Conservation (phyloP, 2,888 invertebrate genomes). For the Nymphalis urticae region DNA sequence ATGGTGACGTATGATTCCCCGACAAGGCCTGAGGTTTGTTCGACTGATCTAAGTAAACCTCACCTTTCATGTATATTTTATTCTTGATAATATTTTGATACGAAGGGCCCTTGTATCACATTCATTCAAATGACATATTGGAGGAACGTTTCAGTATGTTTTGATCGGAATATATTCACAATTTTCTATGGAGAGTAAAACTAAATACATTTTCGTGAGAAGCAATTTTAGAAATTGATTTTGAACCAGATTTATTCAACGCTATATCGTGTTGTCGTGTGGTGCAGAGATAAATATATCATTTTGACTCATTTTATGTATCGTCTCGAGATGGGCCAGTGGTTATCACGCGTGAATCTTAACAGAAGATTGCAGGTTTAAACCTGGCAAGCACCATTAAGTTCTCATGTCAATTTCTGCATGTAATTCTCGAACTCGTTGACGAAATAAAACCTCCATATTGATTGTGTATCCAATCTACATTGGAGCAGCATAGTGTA, state of each 20-base stretch:
- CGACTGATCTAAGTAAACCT: constrained; percentile 69
- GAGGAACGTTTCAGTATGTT: constrained; percentile 68
- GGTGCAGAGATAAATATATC: constrained; percentile 6
- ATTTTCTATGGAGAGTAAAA: constrained; percentile 65
- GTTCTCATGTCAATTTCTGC: too few species aligned
- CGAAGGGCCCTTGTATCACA: constrained; percentile 66
- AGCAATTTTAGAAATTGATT: constrained; percentile 54
- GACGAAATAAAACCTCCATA: too few species aligned
- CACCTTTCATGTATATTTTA: constrained; percentile 76
- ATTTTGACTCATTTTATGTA: neutral
- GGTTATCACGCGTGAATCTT: too few species aligned
- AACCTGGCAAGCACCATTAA: too few species aligned
- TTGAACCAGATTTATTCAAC: constrained; percentile 24
- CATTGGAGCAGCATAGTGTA: too few species aligned
- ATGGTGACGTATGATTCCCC: constrained; percentile 30
- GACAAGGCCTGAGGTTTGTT: constrained; percentile 59
- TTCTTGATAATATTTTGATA: constrained; percentile 72
- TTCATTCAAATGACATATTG: constrained; percentile 78
- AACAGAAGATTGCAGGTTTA: too few species aligned
- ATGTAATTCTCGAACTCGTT: too few species aligned
- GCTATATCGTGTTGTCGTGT: constrained; percentile 7
- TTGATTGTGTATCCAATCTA: too few species aligned
- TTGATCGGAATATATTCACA: constrained; percentile 54
- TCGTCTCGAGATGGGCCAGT: too few species aligned
- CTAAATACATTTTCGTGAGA: constrained; percentile 61